Conservation (phyloP, 2,113 vertebrate species). For the Coracopsis vasa region DNA sequence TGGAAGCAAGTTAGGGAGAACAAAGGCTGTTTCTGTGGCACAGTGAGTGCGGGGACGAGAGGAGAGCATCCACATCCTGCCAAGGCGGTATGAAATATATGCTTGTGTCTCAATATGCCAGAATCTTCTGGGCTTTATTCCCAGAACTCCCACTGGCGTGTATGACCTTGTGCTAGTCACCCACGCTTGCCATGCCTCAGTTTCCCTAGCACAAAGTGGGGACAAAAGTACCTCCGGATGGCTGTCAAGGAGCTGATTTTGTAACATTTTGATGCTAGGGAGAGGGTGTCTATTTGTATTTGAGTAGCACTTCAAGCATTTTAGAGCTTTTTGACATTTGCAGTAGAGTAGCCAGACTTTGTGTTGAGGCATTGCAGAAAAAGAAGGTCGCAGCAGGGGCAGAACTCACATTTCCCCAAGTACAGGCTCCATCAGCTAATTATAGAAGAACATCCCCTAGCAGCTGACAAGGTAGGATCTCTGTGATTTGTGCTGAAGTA, state of each 20-base stretch:
- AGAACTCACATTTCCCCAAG: background rate
- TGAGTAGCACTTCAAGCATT: background rate
- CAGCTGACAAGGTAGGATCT: background rate
- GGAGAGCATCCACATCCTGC: background rate
- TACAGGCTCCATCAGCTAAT: background rate
- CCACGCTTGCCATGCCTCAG: constrained; percentile 44
- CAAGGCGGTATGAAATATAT: constrained; percentile 17
- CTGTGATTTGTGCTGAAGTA: rapidly evolving
- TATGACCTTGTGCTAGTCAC: constrained; percentile 52
- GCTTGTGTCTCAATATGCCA: constrained; percentile 39
- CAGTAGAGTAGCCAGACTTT: background rate
- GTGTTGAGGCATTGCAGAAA: background rate
- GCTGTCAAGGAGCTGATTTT: background rate
- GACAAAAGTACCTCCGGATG: background rate
- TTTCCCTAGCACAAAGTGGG: background rate
- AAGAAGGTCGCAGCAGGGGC: background rate
- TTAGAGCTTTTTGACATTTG: background rate
- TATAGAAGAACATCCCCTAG: background rate
- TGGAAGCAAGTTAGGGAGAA: constrained; percentile 12
- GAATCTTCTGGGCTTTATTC: constrained; percentile 58
- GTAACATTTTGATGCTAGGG: background rate
- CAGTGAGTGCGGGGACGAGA: background rate
- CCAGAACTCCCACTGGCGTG: constrained; percentile 46
- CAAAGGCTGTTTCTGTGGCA: constrained; percentile 56
- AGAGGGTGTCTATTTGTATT: background rate